Conservation (phyloP, 2,888 invertebrate genomes). For the Rhimphoctona megacephalus region DNA sequence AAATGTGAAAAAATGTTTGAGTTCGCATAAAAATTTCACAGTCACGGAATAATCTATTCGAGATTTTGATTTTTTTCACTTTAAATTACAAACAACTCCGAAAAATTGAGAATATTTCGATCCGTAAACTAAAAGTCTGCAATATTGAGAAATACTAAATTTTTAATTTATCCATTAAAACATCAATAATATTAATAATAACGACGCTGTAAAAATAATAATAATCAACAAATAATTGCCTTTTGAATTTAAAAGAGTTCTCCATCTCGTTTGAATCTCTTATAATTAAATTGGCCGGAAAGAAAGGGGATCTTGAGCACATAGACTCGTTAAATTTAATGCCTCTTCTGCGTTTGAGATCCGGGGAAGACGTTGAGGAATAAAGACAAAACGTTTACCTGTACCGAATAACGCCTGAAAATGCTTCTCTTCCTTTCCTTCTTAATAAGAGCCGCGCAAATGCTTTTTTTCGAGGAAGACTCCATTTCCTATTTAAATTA, state of each 20-base stretch:
- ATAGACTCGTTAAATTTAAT: conserved; percentile 36
- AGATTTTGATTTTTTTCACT: background rate
- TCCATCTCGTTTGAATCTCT: background rate
- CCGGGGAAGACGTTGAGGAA: background rate
- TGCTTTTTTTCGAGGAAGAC: background rate
- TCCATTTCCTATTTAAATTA: conserved; percentile 35
- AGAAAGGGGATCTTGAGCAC: background rate
- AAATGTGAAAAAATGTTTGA: background rate
- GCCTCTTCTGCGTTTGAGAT: conserved; percentile 9
- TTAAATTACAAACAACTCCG: background rate
- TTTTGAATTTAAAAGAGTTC: background rate
- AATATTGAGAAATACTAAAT: background rate
- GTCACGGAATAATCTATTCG: background rate
- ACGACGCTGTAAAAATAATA: background rate
- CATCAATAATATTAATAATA: background rate
- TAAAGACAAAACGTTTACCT: background rate
- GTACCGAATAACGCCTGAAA: conserved; percentile 14
- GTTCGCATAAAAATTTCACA: background rate
- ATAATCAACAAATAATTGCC: background rate
- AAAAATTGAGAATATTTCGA: background rate
- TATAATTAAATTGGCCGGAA: conserved; percentile 34
- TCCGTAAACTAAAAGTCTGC: background rate
- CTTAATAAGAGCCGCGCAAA: background rate
- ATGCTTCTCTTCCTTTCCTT: conserved; percentile 11
- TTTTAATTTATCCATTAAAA: background rate